A percentile compares a stretch with the other conserved stretches of the same genome.
Conservation (phyloP, 2,113 vertebrate species). For the Lepus timidus region DNA sequence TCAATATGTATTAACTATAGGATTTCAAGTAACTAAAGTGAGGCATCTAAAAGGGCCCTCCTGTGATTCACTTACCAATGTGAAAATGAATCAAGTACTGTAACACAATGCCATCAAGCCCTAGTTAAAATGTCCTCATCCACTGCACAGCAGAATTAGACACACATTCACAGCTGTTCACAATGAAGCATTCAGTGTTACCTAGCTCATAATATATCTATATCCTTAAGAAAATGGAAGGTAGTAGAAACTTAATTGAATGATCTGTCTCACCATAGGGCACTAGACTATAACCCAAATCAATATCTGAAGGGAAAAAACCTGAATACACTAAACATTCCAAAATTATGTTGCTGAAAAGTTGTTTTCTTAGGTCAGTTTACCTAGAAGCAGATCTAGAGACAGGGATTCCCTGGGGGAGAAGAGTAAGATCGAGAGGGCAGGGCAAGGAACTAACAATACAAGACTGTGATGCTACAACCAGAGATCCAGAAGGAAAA, state of each 20-base stretch:
- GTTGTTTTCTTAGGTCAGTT: neutral
- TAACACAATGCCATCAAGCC: neutral
- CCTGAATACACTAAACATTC: neutral
- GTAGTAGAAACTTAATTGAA: neutral
- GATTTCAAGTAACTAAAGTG: constrained; percentile 54
- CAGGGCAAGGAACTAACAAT: neutral
- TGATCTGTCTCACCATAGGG: neutral
- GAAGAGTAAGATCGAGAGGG: neutral
- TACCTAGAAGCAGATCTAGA: neutral
- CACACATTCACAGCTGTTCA: neutral
- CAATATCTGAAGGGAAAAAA: neutral
- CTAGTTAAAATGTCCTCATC: neutral
- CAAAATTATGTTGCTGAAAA: constrained; percentile 20
- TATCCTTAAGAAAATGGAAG: neutral
- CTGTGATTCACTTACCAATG: neutral
- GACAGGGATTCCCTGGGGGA: neutral
- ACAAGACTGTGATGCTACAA: neutral
- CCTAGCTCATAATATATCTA: neutral
- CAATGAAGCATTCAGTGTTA: neutral
- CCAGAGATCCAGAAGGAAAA: neutral
- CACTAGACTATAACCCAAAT: neutral
- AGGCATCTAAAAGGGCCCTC: neutral
- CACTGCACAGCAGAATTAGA: neutral
- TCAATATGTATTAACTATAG: constrained; percentile 46
- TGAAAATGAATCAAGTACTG: constrained; percentile 33